These are phyloP conservation scores for Lasioglossum malachurum DNA, from an alignment of 2,888 invertebrate species.

Conservation along the genomic window DNA sequence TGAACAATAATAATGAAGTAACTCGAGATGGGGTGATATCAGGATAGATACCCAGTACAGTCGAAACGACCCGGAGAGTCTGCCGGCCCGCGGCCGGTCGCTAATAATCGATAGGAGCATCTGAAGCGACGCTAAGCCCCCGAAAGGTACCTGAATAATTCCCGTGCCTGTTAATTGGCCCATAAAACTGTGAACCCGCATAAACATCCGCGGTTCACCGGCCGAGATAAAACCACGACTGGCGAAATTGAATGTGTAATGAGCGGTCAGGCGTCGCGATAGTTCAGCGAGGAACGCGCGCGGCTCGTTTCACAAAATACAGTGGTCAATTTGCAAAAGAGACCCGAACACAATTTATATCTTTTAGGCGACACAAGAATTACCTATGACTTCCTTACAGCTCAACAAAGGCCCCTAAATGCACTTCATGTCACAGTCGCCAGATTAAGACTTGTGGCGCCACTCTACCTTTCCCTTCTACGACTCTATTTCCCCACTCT, in stretches of 20 bases:
- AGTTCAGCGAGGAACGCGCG: neutral
- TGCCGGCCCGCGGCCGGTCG: neutral
- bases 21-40: neutral
- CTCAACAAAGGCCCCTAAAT: neutral
- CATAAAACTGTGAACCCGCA: neutral
- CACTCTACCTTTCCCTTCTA: no score
- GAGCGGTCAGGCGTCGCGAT: neutral
- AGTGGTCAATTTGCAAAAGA: neutral
- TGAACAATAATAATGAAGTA: neutral
- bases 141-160: neutral
- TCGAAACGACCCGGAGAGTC: neutral
- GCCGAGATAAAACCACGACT: neutral
- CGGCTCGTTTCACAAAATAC: neutral
- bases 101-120: neutral
- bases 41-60: neutral
- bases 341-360: neutral
- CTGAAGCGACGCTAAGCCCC: neutral
- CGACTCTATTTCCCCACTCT: no score
- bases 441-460: no score
- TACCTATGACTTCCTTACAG: neutral
- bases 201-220: neutral
- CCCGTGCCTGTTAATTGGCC: neutral
- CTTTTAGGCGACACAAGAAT: neutral
- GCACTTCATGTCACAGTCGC: neutral
- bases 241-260: neutral